phyloP scores from a whole-genome alignment of 2,888 invertebrate species.

The Drosophila quinaria region DNA sequence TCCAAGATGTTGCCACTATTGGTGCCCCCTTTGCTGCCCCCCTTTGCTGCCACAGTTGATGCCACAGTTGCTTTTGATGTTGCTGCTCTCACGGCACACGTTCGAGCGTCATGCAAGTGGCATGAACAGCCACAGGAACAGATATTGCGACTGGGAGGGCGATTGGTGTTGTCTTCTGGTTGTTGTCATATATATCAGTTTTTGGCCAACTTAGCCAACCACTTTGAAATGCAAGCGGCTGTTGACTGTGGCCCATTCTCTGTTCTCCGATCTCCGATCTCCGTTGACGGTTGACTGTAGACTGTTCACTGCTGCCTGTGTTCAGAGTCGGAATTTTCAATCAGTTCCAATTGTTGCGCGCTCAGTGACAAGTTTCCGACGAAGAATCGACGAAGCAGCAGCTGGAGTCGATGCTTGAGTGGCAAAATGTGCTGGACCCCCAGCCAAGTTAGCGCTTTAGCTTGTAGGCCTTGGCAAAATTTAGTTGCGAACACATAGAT shows the following conservation, averaged over 20 bases:
- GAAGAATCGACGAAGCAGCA: neutral
- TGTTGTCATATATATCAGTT: constrained; percentile 80
- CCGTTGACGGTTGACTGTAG: neutral
- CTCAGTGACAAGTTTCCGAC: constrained; percentile 70
- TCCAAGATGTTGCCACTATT: constrained; percentile 25
- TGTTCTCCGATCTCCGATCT: neutral
- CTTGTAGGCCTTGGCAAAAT: constrained; percentile 61
- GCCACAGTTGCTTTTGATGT: constrained; percentile 17
- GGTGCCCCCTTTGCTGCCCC: neutral
- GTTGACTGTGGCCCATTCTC: constrained; percentile 7
- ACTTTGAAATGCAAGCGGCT: constrained; percentile 31
- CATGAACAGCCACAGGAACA: constrained; percentile 41
- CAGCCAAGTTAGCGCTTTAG: constrained; percentile 84
- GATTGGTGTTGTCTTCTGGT: constrained; percentile 57
- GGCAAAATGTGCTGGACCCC: constrained; percentile 83
- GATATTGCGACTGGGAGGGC: constrained; percentile 27
- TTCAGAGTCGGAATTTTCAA: constrained; percentile 75
- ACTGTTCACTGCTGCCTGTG: constrained; percentile 10
- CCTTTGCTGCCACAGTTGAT: neutral
- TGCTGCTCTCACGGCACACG: constrained; percentile 72
- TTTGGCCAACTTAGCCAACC: constrained; percentile 64
- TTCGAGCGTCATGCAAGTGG: constrained; percentile 67
- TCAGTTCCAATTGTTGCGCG: constrained; percentile 80
- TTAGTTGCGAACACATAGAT: constrained; percentile 79
- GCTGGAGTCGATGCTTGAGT: constrained; percentile 59